Percentiles rank a stretch among this genome's conserved stretches.
Conservation (phyloP, 2,113 vertebrate genomes). For the Dicerorhinus sumatrensis region DNA sequence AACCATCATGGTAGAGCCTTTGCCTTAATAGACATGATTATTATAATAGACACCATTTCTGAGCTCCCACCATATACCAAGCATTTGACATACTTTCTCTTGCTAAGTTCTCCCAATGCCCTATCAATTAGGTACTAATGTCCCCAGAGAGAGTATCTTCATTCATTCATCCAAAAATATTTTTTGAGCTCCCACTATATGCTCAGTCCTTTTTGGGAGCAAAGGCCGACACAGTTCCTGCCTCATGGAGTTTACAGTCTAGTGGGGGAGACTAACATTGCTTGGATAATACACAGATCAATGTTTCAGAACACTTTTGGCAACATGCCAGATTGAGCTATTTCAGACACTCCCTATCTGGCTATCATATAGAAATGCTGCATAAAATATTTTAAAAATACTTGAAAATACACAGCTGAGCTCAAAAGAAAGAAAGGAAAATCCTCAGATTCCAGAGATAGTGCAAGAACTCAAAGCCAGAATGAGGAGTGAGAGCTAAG, state of each 20-base stretch:
- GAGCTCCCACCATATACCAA: neutral
- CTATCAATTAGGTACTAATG: neutral
- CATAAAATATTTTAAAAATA: neutral
- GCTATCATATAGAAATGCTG: neutral
- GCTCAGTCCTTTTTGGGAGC: neutral
- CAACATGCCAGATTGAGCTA: neutral
- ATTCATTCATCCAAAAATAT: neutral
- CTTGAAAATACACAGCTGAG: constrained; percentile 6
- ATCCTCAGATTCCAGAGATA: constrained; percentile 52
- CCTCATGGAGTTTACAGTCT: neutral
- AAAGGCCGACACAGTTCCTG: neutral
- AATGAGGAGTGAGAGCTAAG: neutral
- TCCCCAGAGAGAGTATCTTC: neutral
- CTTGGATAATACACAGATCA: neutral
- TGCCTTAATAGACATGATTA: neutral
- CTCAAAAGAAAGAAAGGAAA: constrained; percentile 38
- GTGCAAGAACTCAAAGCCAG: neutral
- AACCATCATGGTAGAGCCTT: neutral
- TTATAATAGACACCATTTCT: neutral
- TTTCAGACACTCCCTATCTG: neutral
- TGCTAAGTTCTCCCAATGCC: neutral
- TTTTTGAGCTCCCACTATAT: neutral
- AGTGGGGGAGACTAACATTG: neutral
- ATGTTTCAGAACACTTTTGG: neutral
- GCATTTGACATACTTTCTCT: neutral